These are phyloP conservation scores for Tholera decimalis DNA, from an alignment of 2,888 invertebrate species.

Conservation along the genomic window DNA sequence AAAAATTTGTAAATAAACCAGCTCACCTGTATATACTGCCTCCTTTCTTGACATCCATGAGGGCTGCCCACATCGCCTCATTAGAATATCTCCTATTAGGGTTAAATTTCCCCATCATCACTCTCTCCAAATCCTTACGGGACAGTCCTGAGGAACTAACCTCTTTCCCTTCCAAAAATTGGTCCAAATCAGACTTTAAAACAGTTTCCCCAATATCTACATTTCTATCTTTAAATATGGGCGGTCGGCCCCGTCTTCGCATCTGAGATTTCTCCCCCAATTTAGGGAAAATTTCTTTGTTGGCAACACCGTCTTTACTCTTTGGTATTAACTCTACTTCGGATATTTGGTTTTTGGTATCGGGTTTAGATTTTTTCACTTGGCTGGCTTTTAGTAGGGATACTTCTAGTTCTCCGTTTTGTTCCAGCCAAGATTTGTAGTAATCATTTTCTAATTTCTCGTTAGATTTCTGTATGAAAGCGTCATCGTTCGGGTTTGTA, in stretches of 20 bases:
- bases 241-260: conserved; percentile 83
- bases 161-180: conserved; percentile 89
- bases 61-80: conserved; percentile 91
- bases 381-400: conserved; percentile 84
- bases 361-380: conserved; percentile 76
- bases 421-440: conserved; percentile 88
- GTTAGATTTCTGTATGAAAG: conserved; percentile 69
- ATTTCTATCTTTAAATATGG: conserved; percentile 86
- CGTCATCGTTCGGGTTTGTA: conserved; percentile 75
- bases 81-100: conserved; percentile 89
- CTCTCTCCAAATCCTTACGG: conserved; percentile 87
- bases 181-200: conserved; percentile 88
- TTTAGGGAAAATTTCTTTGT: conserved; percentile 77
- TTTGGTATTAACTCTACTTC: conserved; percentile 88
- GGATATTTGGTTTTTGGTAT: conserved; percentile 78
- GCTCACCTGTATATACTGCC: conserved; percentile 92
- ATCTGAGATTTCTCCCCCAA: conserved; percentile 79
- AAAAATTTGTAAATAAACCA: too few relatives aligned
- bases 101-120: conserved; percentile 90
- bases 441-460: conserved; percentile 85
- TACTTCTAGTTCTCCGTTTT: conserved; percentile 88
- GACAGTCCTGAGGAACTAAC: conserved; percentile 89
- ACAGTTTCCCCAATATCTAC: conserved; percentile 87
- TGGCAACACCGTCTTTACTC: conserved; percentile 73
- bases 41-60: conserved; percentile 92